Conservation (phyloP, 1,140 invertebrate species). For the Atta colombica region DNA sequence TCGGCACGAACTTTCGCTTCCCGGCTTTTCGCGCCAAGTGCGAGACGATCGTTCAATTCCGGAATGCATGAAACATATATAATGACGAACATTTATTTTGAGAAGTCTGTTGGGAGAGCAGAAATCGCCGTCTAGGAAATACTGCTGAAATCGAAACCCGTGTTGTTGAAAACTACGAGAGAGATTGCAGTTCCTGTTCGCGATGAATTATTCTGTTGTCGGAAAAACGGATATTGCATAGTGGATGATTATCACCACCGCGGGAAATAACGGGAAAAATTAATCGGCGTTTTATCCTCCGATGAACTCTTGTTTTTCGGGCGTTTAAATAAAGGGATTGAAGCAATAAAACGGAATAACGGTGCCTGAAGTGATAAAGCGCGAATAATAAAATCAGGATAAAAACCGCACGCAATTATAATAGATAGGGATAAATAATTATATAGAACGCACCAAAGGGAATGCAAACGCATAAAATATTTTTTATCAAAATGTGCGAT, state of each 20-base stretch:
- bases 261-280: constrained; percentile 5
- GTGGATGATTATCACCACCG: constrained; percentile 26
- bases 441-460: background rate
- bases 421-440: background rate
- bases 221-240: background rate
- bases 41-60: constrained; percentile 16
- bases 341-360: background rate
- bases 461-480: background rate
- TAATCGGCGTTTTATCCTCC: constrained; percentile 27
- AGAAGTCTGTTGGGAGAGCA: background rate
- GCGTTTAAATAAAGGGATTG: background rate
- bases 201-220: constrained; percentile 35
- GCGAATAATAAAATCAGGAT: background rate
- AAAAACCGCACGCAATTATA: background rate
- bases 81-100: background rate
- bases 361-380: background rate
- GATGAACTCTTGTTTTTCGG: background rate
- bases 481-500: background rate
- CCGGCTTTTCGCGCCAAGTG: background rate
- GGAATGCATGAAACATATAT: background rate
- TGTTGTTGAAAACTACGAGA: constrained; percentile 20
- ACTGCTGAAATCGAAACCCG: background rate
- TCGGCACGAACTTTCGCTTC: background rate
- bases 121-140: background rate
- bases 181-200: background rate